A percentile compares a stretch with the other conserved stretches of the same genome.
phyloP scores from a whole-genome alignment of 2,113 vertebrate genomes.

The Ochotona princeps region DNA sequence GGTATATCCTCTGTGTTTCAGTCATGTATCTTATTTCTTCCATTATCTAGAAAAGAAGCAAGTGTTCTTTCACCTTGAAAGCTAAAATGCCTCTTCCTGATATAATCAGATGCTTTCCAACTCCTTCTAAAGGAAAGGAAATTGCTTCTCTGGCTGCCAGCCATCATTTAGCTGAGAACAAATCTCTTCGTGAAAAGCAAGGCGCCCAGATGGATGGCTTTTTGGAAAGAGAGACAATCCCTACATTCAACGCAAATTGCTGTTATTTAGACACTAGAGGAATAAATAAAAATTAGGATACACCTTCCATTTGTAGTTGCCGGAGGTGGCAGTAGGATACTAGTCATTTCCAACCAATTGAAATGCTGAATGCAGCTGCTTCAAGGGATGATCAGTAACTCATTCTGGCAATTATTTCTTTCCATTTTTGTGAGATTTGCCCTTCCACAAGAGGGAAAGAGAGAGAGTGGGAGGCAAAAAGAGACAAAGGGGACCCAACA shows the following conservation, averaged over 20 bases:
- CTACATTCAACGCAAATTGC: conserved; percentile 72
- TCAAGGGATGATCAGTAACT: conserved; percentile 45
- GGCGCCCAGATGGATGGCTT: conserved; percentile 81
- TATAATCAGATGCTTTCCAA: conserved; percentile 83
- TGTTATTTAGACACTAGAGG: conserved; percentile 74
- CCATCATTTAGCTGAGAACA: conserved; percentile 86
- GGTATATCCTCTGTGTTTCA: conserved; percentile 81
- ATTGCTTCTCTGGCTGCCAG: conserved; percentile 88
- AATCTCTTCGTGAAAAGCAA: conserved; percentile 83
- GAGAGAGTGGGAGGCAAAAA: not conserved
- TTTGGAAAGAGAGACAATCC: conserved; percentile 84
- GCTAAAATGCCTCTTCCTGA: conserved; percentile 86
- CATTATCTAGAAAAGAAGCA: conserved; percentile 86
- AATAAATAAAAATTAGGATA: conserved; percentile 68
- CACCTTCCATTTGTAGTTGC: conserved; percentile 53
- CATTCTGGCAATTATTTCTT: not conserved
- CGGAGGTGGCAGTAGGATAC: conserved; percentile 38
- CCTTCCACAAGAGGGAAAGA: not conserved
- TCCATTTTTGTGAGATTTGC: not conserved
- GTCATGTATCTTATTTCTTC: conserved; percentile 87
- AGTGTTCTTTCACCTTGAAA: conserved; percentile 87
- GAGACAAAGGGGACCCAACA: too few species aligned
- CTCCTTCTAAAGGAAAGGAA: conserved; percentile 84
- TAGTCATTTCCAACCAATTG: conserved; percentile 68
- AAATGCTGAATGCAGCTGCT: conserved; percentile 64